These are phyloP conservation scores for Hemiscyllium ocellatum DNA, from an alignment of 2,113 vertebrate species.

Conservation along the genomic window DNA sequence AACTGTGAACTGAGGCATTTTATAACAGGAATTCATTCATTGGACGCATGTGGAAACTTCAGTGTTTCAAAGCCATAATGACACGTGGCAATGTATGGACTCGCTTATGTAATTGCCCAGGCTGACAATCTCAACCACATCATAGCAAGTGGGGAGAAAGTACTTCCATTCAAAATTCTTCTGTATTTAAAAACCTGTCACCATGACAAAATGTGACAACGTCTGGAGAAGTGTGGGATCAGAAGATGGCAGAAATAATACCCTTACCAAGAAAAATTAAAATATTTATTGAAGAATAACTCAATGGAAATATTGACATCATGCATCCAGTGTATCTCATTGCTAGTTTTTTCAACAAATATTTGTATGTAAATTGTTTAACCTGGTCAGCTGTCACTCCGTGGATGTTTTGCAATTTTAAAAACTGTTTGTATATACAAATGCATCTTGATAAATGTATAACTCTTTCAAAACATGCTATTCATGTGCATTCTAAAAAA, in stretches of 20 bases:
- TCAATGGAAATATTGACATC: background rate
- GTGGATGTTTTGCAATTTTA: background rate
- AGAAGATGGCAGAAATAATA: background rate
- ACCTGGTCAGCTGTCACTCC: background rate
- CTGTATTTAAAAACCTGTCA: background rate
- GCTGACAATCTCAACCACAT: background rate
- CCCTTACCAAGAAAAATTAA: background rate
- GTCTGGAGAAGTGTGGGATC: background rate
- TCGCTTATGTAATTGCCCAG: background rate
- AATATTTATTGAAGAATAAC: background rate
- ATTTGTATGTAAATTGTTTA: background rate
- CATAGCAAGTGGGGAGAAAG: background rate
- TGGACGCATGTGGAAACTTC: background rate
- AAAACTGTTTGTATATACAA: background rate
- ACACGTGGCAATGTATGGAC: background rate
- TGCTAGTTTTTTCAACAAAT: background rate
- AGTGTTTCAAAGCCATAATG: background rate
- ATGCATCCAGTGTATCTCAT: background rate
- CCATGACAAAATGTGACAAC: too few relatives aligned
- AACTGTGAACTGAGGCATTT: background rate
- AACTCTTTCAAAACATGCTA: background rate
- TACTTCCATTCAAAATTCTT: background rate
- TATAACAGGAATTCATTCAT: background rate
- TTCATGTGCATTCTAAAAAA: background rate
- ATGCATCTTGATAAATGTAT: background rate